Evolutionary conservation across 1,140 invertebrate species (phyloP).

Genomic region (Macrotrachela quadricornifera): DNA sequence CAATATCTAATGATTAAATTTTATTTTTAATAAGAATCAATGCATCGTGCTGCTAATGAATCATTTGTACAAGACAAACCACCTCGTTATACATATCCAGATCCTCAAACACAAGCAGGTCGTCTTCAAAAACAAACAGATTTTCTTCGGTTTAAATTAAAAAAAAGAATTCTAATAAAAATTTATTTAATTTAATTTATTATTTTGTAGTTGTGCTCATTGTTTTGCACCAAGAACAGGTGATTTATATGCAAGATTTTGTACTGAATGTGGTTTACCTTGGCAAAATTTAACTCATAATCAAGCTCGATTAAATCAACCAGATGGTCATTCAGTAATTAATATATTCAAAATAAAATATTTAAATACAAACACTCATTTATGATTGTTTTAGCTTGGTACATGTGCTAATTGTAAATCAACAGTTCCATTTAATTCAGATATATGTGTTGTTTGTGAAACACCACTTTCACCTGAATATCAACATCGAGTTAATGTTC

Average conservation of each 20-base stretch:
- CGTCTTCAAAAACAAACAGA: slow-evolving; percentile 23
- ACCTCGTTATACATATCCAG: slow-evolving; percentile 9
- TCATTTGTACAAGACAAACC: not conserved
- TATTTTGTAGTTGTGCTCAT: slow-evolving; percentile 18
- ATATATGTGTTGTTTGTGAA: slow-evolving; percentile 25
- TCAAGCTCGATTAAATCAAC: slow-evolving; percentile 18
- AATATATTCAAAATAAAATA: not conserved
- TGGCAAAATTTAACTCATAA: slow-evolving; percentile 16
- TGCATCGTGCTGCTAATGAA: not conserved
- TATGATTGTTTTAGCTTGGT: slow-evolving; percentile 19
- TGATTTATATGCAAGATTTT: slow-evolving; percentile 21
- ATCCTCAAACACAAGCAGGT: slow-evolving; percentile 15
- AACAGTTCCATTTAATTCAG: slow-evolving; percentile 23
- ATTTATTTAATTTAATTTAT: not conserved
- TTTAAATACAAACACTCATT: too few relatives aligned
- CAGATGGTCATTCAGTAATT: not conserved
- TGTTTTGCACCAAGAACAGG: slow-evolving; percentile 20
- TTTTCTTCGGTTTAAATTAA: slow-evolving; percentile 21
- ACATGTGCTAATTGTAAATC: slow-evolving; percentile 24
- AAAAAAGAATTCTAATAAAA: not conserved
- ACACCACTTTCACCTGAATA: slow-evolving; percentile 22
- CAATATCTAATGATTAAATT: not conserved
- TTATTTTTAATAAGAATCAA: too few relatives aligned
- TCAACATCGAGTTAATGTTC: slow-evolving; percentile 14
- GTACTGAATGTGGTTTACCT: slow-evolving; percentile 19